Conservation (phyloP, 2,888 invertebrate species). For the Oscheius sp. region DNA sequence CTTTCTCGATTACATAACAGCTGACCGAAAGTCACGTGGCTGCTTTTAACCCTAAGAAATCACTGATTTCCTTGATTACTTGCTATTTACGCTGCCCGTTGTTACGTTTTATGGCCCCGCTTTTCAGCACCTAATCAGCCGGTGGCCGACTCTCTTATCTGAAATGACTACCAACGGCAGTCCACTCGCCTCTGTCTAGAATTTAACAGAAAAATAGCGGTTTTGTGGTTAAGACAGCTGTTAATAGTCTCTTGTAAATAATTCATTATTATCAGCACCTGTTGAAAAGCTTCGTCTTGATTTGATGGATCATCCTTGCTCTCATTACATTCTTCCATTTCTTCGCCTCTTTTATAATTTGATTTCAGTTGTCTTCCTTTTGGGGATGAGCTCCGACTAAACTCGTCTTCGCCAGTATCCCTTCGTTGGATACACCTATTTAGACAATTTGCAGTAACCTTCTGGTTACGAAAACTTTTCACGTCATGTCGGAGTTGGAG, state of each 20-base stretch:
- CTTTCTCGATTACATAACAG: no score
- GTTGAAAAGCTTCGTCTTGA: not conserved
- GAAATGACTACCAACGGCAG: conserved; percentile 5
- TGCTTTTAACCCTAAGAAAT: not conserved
- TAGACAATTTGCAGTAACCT: conserved; percentile 3
- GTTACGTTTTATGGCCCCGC: conserved; percentile 26
- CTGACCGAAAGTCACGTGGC: not conserved
- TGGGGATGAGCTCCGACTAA: conserved; percentile 27
- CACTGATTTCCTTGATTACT: conserved; percentile 28
- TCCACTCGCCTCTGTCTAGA: not conserved
- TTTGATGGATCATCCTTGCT: conserved; percentile 20
- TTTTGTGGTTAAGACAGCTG: not conserved
- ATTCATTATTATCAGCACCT: conserved; percentile 2
- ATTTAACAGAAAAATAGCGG: not conserved
- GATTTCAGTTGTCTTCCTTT: conserved; percentile 22
- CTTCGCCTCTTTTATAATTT: not conserved
- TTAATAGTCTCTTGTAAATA: conserved; percentile 8
- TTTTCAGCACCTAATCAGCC: conserved; percentile 29
- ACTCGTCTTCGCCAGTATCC: conserved; percentile 11
- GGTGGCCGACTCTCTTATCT: conserved; percentile 24
- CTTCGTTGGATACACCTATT: conserved; percentile 16
- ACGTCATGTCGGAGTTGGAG: conserved; percentile 24
- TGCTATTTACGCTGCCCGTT: conserved; percentile 29
- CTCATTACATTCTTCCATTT: conserved; percentile 6
- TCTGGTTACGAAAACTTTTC: conserved; percentile 20